Percentiles rank a stretch among this genome's conserved stretches.
Evolutionary conservation across 2,888 invertebrate species (phyloP).

Genomic region (Leptinotarsa rubiginosa): DNA sequence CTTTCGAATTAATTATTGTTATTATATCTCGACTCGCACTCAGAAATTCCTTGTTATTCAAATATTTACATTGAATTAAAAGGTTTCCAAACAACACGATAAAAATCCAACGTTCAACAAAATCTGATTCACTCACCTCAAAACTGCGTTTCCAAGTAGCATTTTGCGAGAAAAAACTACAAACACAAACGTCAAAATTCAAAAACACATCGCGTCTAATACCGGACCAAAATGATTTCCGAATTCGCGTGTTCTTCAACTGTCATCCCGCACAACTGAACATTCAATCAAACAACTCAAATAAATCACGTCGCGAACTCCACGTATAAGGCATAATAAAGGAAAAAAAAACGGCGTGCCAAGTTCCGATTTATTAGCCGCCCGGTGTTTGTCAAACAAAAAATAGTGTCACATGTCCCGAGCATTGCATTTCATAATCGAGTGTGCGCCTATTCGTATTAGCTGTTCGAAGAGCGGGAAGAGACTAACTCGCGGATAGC

Average conservation of each 20-base stretch:
- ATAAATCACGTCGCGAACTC: neutral
- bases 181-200: neutral
- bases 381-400: conserved; percentile 18
- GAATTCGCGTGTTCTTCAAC: conserved; percentile 1
- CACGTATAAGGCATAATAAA: neutral
- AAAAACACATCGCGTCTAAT: conserved; percentile 7
- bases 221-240: neutral
- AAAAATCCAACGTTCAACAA: neutral
- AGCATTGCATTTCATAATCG: conserved; percentile 33
- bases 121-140: conserved; percentile 17
- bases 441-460: conserved; percentile 46
- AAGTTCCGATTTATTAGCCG: conserved; percentile 8
- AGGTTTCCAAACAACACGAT: neutral
- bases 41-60: neutral
- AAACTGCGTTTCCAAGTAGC: conserved; percentile 15
- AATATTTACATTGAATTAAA: conserved; percentile 3
- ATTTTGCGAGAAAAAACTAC: conserved; percentile 1
- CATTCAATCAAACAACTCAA: conserved; percentile 11
- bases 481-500: conserved; percentile 50
- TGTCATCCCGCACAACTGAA: conserved; percentile 3
- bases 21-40: neutral
- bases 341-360: conserved; percentile 2
- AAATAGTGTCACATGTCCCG: conserved; percentile 22
- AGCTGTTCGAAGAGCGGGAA: conserved; percentile 52
- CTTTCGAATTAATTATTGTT: neutral